These are phyloP conservation scores for Megaceryle alcyon DNA, from an alignment of 2,797 vertebrate species.

Conservation along the genomic window DNA sequence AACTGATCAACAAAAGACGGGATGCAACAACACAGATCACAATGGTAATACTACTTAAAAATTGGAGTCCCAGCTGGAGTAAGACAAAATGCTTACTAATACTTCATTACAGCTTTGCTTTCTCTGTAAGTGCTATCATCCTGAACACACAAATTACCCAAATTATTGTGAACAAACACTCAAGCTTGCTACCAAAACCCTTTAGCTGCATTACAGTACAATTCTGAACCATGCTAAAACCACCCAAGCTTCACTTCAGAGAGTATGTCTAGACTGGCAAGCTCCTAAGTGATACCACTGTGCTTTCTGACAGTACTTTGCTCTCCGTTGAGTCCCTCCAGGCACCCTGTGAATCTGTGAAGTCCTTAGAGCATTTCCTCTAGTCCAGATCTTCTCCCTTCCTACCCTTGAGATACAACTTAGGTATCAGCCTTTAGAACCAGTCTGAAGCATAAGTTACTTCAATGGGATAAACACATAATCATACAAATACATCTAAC, in stretches of 20 bases:
- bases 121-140: not conserved
- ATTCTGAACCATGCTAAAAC: not conserved
- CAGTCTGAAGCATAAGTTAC: not conserved
- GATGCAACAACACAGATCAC: not conserved
- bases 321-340: not conserved
- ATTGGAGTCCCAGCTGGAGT: not conserved
- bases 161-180: not conserved
- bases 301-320: not conserved
- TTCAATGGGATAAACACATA: not conserved
- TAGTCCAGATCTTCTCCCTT: not conserved
- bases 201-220: not conserved
- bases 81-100: not conserved
- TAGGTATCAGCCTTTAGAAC: not conserved
- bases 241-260: not conserved
- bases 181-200: not conserved
- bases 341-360: not conserved
- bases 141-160: not conserved
- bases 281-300: not conserved
- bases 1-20: accelerated
- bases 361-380: not conserved
- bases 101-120: not conserved
- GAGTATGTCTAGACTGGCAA: not conserved
- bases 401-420: not conserved
- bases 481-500: not conserved
- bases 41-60: not conserved